Evolutionary conservation across 2,888 invertebrate genomes (phyloP).

Genomic region (Plebejus argus): DNA sequence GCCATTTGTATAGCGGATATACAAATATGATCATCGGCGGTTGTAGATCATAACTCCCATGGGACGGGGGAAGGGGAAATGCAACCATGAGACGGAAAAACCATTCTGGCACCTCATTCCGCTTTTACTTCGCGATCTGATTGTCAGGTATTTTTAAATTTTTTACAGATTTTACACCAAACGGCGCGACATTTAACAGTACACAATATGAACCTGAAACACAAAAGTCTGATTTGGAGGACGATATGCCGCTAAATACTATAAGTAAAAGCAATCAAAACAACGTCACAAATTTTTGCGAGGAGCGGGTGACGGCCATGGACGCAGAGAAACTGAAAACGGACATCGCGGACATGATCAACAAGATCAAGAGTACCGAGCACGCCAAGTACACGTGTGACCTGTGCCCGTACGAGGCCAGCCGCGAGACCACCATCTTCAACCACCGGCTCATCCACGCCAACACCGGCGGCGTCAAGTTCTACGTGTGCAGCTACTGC

Average conservation of each 20-base stretch:
- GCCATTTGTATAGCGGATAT: too few species aligned
- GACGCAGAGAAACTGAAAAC: slow-evolving; percentile 11
- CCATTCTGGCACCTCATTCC: too few species aligned
- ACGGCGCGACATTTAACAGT: not conserved
- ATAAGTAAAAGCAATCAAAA: not conserved
- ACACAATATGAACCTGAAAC: not conserved
- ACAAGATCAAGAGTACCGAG: slow-evolving; percentile 3
- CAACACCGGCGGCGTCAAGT: slow-evolving; percentile 15
- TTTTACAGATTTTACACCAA: not conserved
- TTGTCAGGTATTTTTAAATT: not conserved
- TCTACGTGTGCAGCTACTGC: slow-evolving; percentile 29
- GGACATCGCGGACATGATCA: slow-evolving; percentile 1
- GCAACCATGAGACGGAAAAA: too few species aligned
- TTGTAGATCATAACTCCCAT: too few species aligned
- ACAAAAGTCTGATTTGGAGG: not conserved
- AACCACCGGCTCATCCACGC: slow-evolving; percentile 21
- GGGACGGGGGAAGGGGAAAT: too few species aligned
- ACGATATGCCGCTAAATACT: slow-evolving; percentile 2
- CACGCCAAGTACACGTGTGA: slow-evolving; percentile 12
- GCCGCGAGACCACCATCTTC: slow-evolving; percentile 11
- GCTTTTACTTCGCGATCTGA: too few species aligned
- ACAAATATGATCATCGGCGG: too few species aligned
- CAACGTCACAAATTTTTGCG: not conserved
- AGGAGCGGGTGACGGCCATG: not conserved
- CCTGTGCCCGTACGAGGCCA: slow-evolving; percentile 26